A percentile compares a stretch with the other conserved stretches of the same genome.
phyloP scores from a whole-genome alignment of 2,113 vertebrate species.

The Alligator mississippiensis region DNA sequence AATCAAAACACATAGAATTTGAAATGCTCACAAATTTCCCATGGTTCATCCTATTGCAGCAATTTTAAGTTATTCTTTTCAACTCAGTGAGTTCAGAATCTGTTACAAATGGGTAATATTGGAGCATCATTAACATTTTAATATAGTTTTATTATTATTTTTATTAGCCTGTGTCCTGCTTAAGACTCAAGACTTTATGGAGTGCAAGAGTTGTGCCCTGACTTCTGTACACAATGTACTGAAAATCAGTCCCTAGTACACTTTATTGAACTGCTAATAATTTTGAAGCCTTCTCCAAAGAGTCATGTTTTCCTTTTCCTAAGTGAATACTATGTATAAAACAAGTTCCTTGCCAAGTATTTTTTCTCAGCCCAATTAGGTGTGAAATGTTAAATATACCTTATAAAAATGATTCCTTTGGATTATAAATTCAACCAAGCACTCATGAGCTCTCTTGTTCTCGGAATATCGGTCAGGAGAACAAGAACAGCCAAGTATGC shows the following conservation, averaged over 20 bases:
- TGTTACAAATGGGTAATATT: conserved; percentile 21
- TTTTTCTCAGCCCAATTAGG: background rate
- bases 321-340: background rate
- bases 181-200: conserved; percentile 31
- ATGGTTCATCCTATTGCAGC: background rate
- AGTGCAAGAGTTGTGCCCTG: background rate
- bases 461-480: background rate
- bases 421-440: background rate
- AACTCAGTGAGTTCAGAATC: conserved; percentile 36
- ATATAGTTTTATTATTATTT: conserved; percentile 13
- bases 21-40: conserved; percentile 27
- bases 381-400: background rate
- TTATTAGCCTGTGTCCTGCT: conserved; percentile 13
- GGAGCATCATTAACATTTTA: conserved; percentile 57
- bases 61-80: conserved; percentile 51
- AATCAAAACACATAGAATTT: conserved; percentile 43
- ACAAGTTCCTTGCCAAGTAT: background rate
- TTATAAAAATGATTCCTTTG: background rate
- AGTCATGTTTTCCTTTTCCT: background rate
- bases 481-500: background rate
- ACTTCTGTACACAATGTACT: background rate
- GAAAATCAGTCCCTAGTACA: background rate
- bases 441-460: background rate
- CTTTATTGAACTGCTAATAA: conserved; percentile 37
- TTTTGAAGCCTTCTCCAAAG: background rate